Evolutionary conservation across 2,888 invertebrate genomes (phyloP), one percentile per base, ranked within the genome.

Genomic region (Octodonta nipae): DNA sequence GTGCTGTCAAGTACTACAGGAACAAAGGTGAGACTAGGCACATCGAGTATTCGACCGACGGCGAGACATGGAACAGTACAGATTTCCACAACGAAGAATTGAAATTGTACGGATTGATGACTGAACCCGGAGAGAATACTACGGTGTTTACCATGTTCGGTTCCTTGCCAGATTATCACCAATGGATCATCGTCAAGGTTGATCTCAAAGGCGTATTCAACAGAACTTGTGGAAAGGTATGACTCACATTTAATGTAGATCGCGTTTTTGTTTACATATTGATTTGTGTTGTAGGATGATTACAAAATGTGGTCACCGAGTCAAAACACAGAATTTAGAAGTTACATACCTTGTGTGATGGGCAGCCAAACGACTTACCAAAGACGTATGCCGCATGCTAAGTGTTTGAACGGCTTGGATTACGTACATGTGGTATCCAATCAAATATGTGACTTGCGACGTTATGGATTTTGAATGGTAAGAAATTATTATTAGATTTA

Each of bases 111-210:
- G 88, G 88, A 5, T 61, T 91, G 11, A 84, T 91, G 78, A 91
- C 88, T 0, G 89, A 91, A 54, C 88, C 91, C 0, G 89, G 89
- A n/a, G 87, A 88, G 58, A 88, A 86, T 53, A 86, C 88, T 0
- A 87, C 89, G 0, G 74, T 84, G 1, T 89, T 92, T 53, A 88
- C 89, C 1, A 73, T 92, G 69, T 92, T 91, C 58, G 91, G 89
- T 1, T 88, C 89, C 0, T 71, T 74, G 25, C 73, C 73, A 10
- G 71, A 73, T 2, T 71, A 73, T 35, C 88, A 88, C 55, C 78
- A 81, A 42, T 92, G 91, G 91, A 69, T 85, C n/a, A 81, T 89
- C 26, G 75, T 87, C 26, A 85, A 85, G 46, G 60, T 77, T 11
- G 70, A 76, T 51, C 58, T 75, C 37, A 55, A 53, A 32, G 60